Evolutionary conservation across 2,797 vertebrate species (phyloP).

Genomic region (Galagoides demidoff): DNA sequence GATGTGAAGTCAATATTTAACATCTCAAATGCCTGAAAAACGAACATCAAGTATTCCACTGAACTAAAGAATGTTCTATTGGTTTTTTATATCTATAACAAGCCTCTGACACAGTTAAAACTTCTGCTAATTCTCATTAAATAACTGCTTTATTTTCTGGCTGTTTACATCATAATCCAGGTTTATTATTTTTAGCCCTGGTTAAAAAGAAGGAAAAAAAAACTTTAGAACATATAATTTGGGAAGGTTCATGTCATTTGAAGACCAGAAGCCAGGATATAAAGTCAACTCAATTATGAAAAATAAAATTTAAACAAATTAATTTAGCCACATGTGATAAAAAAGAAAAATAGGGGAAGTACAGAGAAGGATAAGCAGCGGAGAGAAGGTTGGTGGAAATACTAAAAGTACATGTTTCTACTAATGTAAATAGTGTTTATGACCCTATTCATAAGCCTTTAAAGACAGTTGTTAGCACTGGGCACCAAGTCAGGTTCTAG

Average conservation of each 20-base stretch:
- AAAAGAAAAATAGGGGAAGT: neutral
- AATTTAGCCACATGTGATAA: slow-evolving; percentile 58
- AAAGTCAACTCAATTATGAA: slow-evolving; percentile 75
- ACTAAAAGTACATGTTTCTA: slow-evolving; percentile 38
- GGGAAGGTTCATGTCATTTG: slow-evolving; percentile 72
- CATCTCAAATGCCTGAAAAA: neutral
- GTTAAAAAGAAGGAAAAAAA: slow-evolving; percentile 57
- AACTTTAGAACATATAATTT: slow-evolving; percentile 65
- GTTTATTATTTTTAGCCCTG: slow-evolving; percentile 54
- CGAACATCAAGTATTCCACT: neutral
- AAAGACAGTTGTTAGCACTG: slow-evolving; percentile 82
- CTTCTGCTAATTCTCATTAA: slow-evolving; percentile 37
- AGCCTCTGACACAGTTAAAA: neutral
- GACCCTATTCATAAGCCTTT: slow-evolving; percentile 78
- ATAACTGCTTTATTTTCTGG: slow-evolving; percentile 35
- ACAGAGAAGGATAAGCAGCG: neutral
- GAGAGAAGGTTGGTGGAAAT: neutral
- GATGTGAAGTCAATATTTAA: neutral
- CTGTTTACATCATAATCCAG: neutral
- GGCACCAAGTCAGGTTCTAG: slow-evolving; percentile 70
- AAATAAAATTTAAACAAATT: slow-evolving; percentile 70
- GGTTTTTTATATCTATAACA: neutral
- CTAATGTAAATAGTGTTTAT: slow-evolving; percentile 76
- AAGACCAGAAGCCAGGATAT: slow-evolving; percentile 67
- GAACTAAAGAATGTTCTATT: neutral